phyloP scores from a whole-genome alignment of 92 coral and sea anemone species.

The Porites evermanni region DNA sequence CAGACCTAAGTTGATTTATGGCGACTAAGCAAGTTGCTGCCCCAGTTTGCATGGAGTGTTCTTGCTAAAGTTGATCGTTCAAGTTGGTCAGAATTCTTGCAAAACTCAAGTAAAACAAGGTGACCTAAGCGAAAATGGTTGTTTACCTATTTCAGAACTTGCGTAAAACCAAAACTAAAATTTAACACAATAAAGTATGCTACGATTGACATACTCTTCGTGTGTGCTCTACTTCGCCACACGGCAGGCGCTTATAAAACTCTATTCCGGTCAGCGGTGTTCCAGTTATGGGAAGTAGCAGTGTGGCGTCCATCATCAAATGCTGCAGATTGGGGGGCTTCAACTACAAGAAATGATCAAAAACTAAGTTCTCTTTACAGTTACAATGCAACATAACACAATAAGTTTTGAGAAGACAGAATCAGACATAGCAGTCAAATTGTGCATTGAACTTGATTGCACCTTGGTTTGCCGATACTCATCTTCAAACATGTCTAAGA shows the following conservation, averaged over 20 bases:
- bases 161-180: too few species aligned
- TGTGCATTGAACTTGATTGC: neutral
- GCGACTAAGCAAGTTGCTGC: too few species aligned
- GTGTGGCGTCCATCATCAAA: constrained; percentile 96
- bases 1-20: too few species aligned
- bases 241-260: constrained; percentile 96
- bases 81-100: too few species aligned
- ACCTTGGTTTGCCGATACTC: constrained; percentile 98
- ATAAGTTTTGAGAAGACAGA: neutral
- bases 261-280: constrained; percentile 99
- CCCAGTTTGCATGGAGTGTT: too few species aligned
- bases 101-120: too few species aligned
- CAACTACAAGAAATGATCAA: constrained; percentile 62
- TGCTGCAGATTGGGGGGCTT: constrained; percentile 91
- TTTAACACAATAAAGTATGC: too few species aligned
- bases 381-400: neutral
- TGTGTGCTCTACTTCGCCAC: constrained; percentile 99
- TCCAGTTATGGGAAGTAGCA: constrained; percentile 92
- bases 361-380: neutral
- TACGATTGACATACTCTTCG: constrained; percentile 71
- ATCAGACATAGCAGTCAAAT: neutral
- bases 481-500: constrained; percentile 98
- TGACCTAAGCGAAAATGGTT: too few species aligned
- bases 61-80: too few species aligned
- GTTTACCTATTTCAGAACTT: too few species aligned